phyloP scores from a whole-genome alignment of 2,888 invertebrate genomes.

The Iselma pallidipennis region DNA sequence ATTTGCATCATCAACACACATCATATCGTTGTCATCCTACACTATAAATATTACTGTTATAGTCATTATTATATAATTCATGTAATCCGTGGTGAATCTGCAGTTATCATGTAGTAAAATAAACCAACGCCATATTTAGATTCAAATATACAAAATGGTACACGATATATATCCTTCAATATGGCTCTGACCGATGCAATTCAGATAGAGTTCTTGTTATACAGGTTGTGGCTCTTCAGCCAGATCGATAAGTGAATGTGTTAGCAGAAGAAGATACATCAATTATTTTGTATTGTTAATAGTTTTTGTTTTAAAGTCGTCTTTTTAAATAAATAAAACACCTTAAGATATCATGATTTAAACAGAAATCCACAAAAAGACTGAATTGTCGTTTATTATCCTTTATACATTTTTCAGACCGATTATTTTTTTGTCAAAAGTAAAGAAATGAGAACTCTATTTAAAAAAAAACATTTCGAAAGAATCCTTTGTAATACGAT shows the following conservation, averaged over 20 bases:
- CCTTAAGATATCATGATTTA: too few species aligned
- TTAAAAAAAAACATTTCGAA: neutral
- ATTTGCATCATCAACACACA: slow-evolving; percentile 7
- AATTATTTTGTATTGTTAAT: slow-evolving; percentile 1
- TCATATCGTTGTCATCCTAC: slow-evolving; percentile 5
- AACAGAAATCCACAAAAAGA: too few species aligned
- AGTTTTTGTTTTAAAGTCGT: neutral
- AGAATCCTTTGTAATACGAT: neutral
- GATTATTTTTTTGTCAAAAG: neutral
- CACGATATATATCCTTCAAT: neutral
- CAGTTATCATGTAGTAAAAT: slow-evolving; percentile 12
- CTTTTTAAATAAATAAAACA: neutral
- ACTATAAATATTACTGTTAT: slow-evolving; percentile 7
- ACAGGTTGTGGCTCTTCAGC: slow-evolving; percentile 1
- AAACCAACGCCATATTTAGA: slow-evolving; percentile 7
- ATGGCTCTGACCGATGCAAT: slow-evolving; percentile 4
- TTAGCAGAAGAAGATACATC: neutral
- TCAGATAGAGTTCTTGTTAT: slow-evolving; percentile 2
- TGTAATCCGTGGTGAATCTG: slow-evolving; percentile 14
- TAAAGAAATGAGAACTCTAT: too few species aligned
- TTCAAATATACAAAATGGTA: slow-evolving; percentile 5
- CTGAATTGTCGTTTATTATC: neutral
- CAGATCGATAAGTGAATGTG: slow-evolving; percentile 1
- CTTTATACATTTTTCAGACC: neutral
- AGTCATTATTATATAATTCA: slow-evolving; percentile 12